Evolutionary conservation across 1,140 invertebrate species (phyloP), one percentile per base, ranked within the genome.

Genomic region (Drosophila parvula): DNA sequence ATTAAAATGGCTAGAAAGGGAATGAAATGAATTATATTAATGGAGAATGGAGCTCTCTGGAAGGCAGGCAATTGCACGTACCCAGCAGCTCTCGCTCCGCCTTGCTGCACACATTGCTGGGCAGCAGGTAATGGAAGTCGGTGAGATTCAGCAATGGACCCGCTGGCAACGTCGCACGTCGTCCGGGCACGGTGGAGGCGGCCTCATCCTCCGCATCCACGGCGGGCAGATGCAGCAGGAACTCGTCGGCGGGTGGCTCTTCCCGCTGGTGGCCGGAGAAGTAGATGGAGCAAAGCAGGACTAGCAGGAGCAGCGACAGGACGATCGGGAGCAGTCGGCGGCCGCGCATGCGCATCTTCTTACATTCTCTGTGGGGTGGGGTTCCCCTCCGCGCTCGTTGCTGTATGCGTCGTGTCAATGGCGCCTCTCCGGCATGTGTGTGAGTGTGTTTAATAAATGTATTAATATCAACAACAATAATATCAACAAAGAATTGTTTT

Each of bases 1-100:
- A 97, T 92, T 62, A 96, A 94, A 27, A 96, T 74, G 7, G 93
- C 90, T 82, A 6, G 88, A 59, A 64, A 81, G 28, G 16, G 6
- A 3, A 51, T 5, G 14, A 1, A 10, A 6, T 5, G 5, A 14
- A n/a, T 9, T 4, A 10, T 11, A 6, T 43, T 18, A 38, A 2
- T 3, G 3, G 5, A 11, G 4, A 18, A 5, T 8, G 18, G 2
- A 22, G 18, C 2, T 12, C n/a, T n/a, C 16, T n/a, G 28, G 14
- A 7, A 30, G 30, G 30, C 30, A 3, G 3, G 18, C 28, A 22
- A 3, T 16, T 16, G 0, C 5, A 63, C 67, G 77, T 43, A 91
- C 90, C 90, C 32, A 91, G 34, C 40, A 91, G 74, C 36, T 91
- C 90, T 5, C 80, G 81, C n/a, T 91, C 82, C 9, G 78, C 81